phyloP scores from a whole-genome alignment of 2,888 invertebrate genomes.

The Nemurella pictetii region DNA sequence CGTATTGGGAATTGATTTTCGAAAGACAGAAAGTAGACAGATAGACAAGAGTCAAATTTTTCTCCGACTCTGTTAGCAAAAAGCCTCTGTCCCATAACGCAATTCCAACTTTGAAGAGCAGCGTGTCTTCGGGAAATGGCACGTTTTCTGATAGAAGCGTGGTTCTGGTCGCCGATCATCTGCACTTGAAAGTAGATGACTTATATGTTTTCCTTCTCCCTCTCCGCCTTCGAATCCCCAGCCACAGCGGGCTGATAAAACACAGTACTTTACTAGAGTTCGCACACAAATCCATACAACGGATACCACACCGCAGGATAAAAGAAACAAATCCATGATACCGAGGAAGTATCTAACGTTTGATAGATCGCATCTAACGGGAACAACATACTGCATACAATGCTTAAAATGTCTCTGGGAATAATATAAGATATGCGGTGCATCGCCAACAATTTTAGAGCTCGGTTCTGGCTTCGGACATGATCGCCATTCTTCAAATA shows the following conservation, averaged over 20 bases:
- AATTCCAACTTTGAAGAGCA: too few species aligned
- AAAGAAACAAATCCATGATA: not conserved
- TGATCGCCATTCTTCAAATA: not conserved
- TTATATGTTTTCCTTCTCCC: too few species aligned
- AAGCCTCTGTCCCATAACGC: not conserved
- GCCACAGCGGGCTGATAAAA: too few species aligned
- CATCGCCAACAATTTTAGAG: not conserved
- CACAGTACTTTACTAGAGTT: too few species aligned
- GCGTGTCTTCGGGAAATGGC: too few species aligned
- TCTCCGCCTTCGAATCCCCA: too few species aligned
- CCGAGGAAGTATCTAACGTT: not conserved
- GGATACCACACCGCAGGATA: not conserved
- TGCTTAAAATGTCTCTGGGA: not conserved
- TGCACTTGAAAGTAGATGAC: not conserved
- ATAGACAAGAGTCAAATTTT: not conserved
- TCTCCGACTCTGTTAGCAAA: not conserved
- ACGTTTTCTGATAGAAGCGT: not conserved
- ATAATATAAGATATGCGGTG: not conserved
- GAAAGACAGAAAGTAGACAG: not conserved
- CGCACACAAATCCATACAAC: not conserved
- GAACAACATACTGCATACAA: not conserved
- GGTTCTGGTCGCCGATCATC: not conserved
- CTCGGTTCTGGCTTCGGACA: not conserved
- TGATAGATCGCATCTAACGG: not conserved
- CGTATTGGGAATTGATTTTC: too few species aligned